Evolutionary conservation across 1,140 invertebrate genomes (phyloP).

Genomic region (Drosophila carrolli): DNA sequence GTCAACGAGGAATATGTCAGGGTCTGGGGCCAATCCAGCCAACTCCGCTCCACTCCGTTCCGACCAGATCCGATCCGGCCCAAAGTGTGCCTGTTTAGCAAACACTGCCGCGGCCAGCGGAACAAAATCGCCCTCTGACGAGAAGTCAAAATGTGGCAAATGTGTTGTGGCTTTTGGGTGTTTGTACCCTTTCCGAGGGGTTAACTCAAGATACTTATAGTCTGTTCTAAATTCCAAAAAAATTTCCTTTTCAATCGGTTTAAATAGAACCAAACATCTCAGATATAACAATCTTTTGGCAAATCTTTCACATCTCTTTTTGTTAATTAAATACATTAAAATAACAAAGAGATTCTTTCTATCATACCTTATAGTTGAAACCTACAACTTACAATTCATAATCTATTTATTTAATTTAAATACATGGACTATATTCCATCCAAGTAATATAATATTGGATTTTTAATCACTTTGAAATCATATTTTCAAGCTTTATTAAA

Average conservation of each 20-base stretch:
- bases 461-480: too few species aligned
- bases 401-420: too few species aligned
- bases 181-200: background rate
- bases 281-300: too few species aligned
- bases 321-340: too few species aligned
- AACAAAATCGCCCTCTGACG: slow-evolving; percentile 57
- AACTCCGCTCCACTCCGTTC: slow-evolving; percentile 11
- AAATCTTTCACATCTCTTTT: too few species aligned
- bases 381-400: too few species aligned
- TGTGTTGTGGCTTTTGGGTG: slow-evolving; percentile 51
- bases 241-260: background rate
- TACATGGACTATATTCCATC: too few species aligned
- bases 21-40: slow-evolving; percentile 51
- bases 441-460: too few species aligned
- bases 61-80: slow-evolving; percentile 50
- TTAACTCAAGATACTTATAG: background rate
- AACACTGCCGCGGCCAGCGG: slow-evolving; percentile 54
- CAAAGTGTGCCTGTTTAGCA: slow-evolving; percentile 80
- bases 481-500: too few species aligned
- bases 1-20: slow-evolving; percentile 82
- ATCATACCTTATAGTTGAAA: too few species aligned
- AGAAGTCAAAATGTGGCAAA: slow-evolving; percentile 75
- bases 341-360: too few species aligned
- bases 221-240: background rate
- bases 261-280: too few species aligned